Conservation (phyloP, 1,140 invertebrate species). For the Euura lappo region DNA sequence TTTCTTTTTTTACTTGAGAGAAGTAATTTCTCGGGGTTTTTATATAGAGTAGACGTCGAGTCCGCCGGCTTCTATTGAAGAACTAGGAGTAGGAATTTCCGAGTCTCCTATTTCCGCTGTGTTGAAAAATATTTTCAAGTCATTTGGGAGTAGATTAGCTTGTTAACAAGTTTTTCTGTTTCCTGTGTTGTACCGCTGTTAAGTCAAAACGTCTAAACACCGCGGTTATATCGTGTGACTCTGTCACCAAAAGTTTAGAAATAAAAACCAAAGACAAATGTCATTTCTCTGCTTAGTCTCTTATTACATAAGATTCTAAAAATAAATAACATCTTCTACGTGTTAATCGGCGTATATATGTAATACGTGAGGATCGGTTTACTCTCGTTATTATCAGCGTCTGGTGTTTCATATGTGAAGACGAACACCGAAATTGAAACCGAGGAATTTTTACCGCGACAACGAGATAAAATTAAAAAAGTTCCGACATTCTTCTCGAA, state of each 20-base stretch:
- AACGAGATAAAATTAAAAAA: background rate
- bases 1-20: background rate
- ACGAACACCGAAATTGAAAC: background rate
- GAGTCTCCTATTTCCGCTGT: constrained; percentile 8
- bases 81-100: background rate
- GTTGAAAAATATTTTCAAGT: constrained; percentile 27
- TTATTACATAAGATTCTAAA: background rate
- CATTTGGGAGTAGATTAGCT: constrained; percentile 37
- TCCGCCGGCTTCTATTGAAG: background rate
- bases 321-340: background rate
- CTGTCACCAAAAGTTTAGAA: background rate
- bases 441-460: background rate
- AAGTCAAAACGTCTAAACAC: background rate
- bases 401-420: background rate
- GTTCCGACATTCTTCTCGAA: background rate
- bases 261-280: background rate
- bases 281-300: background rate
- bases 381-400: background rate
- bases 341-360: background rate
- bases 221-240: background rate
- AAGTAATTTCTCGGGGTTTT: background rate
- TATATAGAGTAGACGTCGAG: too few relatives aligned
- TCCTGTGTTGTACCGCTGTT: constrained; percentile 6
- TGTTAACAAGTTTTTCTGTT: constrained; percentile 40
- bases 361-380: background rate